A percentile compares a stretch with the other conserved stretches of the same genome.
These are phyloP conservation scores for Schlechtendalia chinensis DNA, from an alignment of 1,140 invertebrate genomes.

Conservation along the genomic window DNA sequence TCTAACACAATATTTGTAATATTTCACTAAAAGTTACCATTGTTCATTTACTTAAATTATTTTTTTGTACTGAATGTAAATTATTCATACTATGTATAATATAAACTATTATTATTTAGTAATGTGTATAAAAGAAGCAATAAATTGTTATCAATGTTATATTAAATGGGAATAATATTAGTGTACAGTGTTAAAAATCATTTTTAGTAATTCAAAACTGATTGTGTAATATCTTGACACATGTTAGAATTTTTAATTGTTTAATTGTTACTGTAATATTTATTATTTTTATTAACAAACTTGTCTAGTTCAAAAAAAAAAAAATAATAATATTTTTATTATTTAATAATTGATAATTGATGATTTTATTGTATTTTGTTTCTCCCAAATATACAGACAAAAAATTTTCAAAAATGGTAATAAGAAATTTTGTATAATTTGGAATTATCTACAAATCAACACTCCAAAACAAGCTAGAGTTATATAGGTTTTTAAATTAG, in stretches of 20 bases:
- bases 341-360: too few species aligned
- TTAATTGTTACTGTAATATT: conserved; percentile 30
- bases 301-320: neutral
- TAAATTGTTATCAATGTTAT: conserved; percentile 32
- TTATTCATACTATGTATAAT: neutral
- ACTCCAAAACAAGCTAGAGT: too few species aligned
- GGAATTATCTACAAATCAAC: too few species aligned
- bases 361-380: too few species aligned
- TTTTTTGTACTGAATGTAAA: neutral
- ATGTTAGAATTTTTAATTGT: conserved; percentile 16
- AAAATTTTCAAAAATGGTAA: too few species aligned
- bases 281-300: conserved; percentile 3
- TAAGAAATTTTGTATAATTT: too few species aligned
- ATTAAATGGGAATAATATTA: conserved; percentile 2
- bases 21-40: conserved; percentile 42
- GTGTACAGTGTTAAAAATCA: conserved; percentile 28
- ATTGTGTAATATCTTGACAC: neutral
- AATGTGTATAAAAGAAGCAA: conserved; percentile 23
- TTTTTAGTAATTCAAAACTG: neutral
- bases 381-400: too few species aligned
- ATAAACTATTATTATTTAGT: conserved; percentile 7
- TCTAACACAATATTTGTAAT: neutral
- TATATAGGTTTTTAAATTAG: too few species aligned
- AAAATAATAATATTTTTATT: too few species aligned
- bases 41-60: neutral